Conservation (phyloP, 2,113 vertebrate species). For the Arothron firmamentum region DNA sequence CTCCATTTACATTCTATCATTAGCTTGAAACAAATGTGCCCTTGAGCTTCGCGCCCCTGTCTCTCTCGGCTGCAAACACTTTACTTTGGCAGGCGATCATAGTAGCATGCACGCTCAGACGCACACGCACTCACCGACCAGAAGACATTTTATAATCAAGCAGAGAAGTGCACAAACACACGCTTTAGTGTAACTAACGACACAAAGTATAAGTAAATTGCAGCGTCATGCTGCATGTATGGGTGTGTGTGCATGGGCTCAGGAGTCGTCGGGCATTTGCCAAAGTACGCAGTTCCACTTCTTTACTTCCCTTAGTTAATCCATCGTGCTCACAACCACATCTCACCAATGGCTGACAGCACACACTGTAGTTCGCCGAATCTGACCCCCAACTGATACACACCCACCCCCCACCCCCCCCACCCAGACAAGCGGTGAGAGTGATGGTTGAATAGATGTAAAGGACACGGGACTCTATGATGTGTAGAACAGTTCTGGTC, state of each 20-base stretch:
- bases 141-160: constrained; percentile 38
- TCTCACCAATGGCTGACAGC: constrained; percentile 15
- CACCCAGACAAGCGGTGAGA: constrained; percentile 51
- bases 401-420: not conserved
- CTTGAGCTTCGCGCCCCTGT: constrained; percentile 80
- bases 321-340: constrained; percentile 18
- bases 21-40: constrained; percentile 93
- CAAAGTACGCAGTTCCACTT: constrained; percentile 19
- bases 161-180: constrained; percentile 40
- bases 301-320: constrained; percentile 11
- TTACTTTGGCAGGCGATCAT: constrained; percentile 77
- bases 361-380: constrained; percentile 12
- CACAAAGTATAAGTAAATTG: constrained; percentile 39
- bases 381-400: constrained; percentile 2
- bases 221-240: constrained; percentile 21
- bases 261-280: constrained; percentile 40
- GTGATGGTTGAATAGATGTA: constrained; percentile 66
- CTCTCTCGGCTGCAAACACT: constrained; percentile 74
- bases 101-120: constrained; percentile 43
- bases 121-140: constrained; percentile 28
- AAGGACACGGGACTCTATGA: constrained; percentile 71
- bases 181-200: constrained; percentile 38
- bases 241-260: constrained; percentile 51
- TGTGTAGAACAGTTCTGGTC: constrained; percentile 75
- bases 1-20: constrained; percentile 94